These are phyloP conservation scores for Cavia porcellus DNA, from an alignment of 2,113 vertebrate species.

Conservation along the genomic window DNA sequence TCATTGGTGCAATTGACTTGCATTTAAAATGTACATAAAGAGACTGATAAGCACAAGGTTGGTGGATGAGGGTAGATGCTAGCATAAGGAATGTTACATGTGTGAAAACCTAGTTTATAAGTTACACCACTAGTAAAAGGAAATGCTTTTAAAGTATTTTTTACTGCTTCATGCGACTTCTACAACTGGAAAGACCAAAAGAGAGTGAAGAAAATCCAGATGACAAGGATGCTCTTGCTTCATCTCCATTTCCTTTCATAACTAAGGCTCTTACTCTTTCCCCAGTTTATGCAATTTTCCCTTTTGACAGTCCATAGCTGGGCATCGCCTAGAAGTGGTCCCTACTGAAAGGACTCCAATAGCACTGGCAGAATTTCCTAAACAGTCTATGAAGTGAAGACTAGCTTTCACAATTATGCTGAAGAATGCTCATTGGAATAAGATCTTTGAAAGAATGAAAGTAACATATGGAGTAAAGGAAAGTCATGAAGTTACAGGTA, in stretches of 20 bases:
- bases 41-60: not conserved
- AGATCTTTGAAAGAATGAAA: no score
- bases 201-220: not conserved
- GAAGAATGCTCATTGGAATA: not conserved
- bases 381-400: not conserved
- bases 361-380: not conserved
- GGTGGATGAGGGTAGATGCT: not conserved
- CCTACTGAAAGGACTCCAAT: not conserved
- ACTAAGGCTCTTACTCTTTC: not conserved
- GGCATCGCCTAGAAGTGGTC: not conserved
- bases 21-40: not conserved
- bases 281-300: not conserved
- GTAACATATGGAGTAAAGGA: no score
- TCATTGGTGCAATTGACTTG: not conserved
- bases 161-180: not conserved
- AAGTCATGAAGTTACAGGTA: not conserved
- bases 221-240: not conserved
- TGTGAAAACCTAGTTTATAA: not conserved
- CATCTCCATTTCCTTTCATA: no score
- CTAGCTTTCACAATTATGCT: not conserved
- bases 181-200: not conserved
- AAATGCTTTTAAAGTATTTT: not conserved
- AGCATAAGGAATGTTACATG: not conserved
- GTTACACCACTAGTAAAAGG: not conserved
- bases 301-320: not conserved